Conservation (phyloP, 2,113 vertebrate species). For the Nothocercus nigrocapillus region DNA sequence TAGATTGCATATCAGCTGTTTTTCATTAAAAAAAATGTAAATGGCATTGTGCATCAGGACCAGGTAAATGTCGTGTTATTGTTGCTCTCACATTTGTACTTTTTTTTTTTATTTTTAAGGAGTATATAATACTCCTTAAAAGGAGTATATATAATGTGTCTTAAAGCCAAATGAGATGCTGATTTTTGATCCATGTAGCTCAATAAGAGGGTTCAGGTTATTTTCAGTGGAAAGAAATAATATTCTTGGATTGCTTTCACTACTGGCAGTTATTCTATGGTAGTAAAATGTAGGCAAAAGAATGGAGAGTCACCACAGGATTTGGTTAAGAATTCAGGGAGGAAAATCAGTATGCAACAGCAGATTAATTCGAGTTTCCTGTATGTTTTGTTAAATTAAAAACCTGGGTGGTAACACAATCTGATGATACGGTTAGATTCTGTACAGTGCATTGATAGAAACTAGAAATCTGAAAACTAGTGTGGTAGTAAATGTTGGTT, state of each 20-base stretch:
- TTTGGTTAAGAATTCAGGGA: neutral
- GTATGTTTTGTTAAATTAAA: neutral
- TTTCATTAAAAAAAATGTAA: no score
- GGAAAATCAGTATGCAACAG: neutral
- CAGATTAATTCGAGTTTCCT: neutral
- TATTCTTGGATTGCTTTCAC: neutral
- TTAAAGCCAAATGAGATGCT: neutral
- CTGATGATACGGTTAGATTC: neutral
- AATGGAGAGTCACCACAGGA: neutral
- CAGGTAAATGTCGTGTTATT: neutral
- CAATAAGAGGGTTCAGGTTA: neutral
- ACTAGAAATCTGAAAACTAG: neutral
- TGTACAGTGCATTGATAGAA: neutral
- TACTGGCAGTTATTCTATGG: neutral
- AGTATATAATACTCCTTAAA: no score
- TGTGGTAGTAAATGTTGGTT: rapidly evolving
- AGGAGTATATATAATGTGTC: neutral
- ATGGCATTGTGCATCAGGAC: neutral
- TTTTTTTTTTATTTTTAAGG: neutral
- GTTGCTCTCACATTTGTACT: neutral
- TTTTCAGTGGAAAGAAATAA: neutral
- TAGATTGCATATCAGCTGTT: rapidly evolving
- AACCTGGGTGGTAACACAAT: neutral
- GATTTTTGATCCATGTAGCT: neutral
- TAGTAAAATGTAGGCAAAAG: neutral